Evolutionary conservation across 2,888 invertebrate species (phyloP).

Genomic region (Polyommatus iphigenia): DNA sequence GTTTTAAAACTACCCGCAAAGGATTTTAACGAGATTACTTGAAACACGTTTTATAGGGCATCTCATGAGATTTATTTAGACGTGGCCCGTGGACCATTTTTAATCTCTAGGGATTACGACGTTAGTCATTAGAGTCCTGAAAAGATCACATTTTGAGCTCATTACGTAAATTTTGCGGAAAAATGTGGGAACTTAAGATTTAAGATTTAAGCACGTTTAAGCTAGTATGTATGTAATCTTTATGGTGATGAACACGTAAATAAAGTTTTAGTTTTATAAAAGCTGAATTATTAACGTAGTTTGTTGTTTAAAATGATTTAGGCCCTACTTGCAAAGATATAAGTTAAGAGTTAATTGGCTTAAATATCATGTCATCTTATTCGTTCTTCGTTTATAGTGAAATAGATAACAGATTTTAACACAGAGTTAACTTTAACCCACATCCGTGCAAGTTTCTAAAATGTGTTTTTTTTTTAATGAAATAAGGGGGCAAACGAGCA

Average conservation of each 20-base stretch:
- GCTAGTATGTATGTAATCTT: neutral
- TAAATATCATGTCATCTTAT: no score
- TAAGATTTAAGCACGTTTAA: neutral
- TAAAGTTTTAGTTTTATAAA: no score
- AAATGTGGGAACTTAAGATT: neutral
- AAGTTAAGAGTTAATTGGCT: no score
- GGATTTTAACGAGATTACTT: conserved; percentile 73
- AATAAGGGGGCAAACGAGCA: no score
- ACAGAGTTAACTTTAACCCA: no score
- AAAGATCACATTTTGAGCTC: conserved; percentile 25
- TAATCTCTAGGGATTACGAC: conserved; percentile 63
- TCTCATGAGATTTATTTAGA: conserved; percentile 69
- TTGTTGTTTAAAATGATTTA: no score
- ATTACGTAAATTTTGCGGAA: conserved; percentile 11
- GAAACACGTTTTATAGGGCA: conserved; percentile 70
- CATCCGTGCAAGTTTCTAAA: neutral
- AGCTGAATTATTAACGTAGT: no score
- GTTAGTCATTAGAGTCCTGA: conserved; percentile 44
- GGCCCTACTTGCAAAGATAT: no score
- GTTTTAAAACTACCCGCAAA: conserved; percentile 70
- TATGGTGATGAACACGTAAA: neutral
- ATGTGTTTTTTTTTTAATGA: no score
- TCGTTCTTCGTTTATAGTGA: no score
- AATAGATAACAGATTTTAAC: neutral
- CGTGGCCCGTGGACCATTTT: conserved; percentile 66